Evolutionary conservation across 1,140 invertebrate genomes (phyloP).

Genomic region (Drosophila quadrilineata): DNA sequence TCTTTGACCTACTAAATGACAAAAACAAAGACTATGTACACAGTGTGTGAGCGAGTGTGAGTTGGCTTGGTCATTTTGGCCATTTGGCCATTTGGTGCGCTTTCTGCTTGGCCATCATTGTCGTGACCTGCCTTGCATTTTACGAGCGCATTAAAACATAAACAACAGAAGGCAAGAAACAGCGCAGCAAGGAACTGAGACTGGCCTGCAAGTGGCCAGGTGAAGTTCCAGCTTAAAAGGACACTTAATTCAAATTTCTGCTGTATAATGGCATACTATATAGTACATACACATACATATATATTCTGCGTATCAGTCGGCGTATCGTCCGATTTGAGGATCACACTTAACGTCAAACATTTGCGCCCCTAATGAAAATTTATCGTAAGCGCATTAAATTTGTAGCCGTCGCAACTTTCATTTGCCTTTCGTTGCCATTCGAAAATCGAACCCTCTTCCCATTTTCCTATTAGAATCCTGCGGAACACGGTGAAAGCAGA

Average conservation of each 20-base stretch:
- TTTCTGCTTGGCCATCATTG: too few species aligned
- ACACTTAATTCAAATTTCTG: constrained; percentile 52
- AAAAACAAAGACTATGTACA: constrained; percentile 5
- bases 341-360: constrained; percentile 61
- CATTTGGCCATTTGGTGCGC: too few species aligned
- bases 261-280: not conserved
- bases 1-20: constrained; percentile 49
- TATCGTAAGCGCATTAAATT: constrained; percentile 72
- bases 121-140: constrained; percentile 47
- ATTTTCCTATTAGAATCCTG: not conserved
- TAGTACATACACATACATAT: constrained; percentile 6
- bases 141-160: constrained; percentile 68
- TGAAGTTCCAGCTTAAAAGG: constrained; percentile 30
- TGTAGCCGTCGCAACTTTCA: constrained; percentile 56
- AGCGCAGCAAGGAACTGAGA: too few species aligned
- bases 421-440: constrained; percentile 19
- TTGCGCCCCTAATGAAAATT: constrained; percentile 68
- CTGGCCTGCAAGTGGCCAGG: constrained; percentile 37
- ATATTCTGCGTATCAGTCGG: too few species aligned
- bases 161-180: constrained; percentile 42
- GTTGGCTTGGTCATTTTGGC: constrained; percentile 5
- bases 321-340: too few species aligned
- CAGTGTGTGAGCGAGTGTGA: constrained; percentile 1
- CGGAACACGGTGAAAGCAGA: not conserved
- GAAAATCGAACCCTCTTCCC: constrained; percentile 9